Evolutionary conservation across 1,140 invertebrate genomes (phyloP).

Genomic region (Polypedilum vanderplanki): DNA sequence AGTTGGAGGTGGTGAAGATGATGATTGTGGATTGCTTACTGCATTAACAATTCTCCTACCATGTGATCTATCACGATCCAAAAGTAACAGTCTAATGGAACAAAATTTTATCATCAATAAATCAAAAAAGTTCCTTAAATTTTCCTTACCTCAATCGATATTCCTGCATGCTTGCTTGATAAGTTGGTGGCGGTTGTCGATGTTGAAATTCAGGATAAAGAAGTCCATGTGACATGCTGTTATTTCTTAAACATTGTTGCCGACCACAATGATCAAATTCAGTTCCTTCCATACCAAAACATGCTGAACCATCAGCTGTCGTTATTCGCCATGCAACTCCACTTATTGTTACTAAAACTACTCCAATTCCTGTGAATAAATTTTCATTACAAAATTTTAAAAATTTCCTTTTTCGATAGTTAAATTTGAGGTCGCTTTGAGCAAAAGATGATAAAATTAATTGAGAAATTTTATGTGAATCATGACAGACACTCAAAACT

Average conservation of each 20-base stretch:
- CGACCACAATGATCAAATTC: slow-evolving; percentile 62
- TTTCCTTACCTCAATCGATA: slow-evolving; percentile 64
- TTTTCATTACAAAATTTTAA: too few species aligned
- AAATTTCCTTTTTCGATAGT: too few species aligned
- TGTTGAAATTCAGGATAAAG: slow-evolving; percentile 94
- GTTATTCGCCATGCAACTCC: too few species aligned
- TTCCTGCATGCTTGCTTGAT: slow-evolving; percentile 92
- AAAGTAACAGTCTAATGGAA: slow-evolving; percentile 63
- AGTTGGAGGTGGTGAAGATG: not conserved
- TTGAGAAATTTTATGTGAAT: too few species aligned
- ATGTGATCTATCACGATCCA: slow-evolving; percentile 58
- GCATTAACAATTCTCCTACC: not conserved
- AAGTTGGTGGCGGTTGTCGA: slow-evolving; percentile 83
- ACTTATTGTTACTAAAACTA: too few species aligned
- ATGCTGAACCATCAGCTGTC: slow-evolving; percentile 54
- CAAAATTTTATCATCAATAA: not conserved
- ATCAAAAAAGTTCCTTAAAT: not conserved
- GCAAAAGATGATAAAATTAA: too few species aligned
- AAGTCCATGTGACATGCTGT: slow-evolving; percentile 64
- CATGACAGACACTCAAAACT: too few species aligned
- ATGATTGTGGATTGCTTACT: not conserved
- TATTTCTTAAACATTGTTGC: slow-evolving; percentile 46
- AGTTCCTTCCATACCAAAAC: slow-evolving; percentile 57
- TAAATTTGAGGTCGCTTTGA: too few species aligned
- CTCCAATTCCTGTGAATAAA: too few species aligned